Percentiles rank a stretch among this genome's conserved stretches.
Evolutionary conservation across 2,797 vertebrate species (phyloP).

Genomic region (Basileuterus tristriatus): DNA sequence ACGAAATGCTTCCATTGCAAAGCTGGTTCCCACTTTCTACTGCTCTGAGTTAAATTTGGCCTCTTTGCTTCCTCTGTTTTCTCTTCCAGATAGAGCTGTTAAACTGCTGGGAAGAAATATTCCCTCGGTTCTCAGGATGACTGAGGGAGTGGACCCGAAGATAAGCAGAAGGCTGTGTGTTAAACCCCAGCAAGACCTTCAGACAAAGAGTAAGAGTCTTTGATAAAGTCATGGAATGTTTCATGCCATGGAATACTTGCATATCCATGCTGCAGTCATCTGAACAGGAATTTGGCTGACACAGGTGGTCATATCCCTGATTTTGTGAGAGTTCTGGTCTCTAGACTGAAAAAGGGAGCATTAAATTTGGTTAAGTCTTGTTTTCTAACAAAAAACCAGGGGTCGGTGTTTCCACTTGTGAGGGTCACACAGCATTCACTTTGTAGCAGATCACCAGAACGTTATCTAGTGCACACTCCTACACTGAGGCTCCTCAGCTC

Average conservation of each 20-base stretch:
- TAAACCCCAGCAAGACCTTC: conserved; percentile 76
- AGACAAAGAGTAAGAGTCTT: background rate
- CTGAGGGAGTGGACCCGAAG: background rate
- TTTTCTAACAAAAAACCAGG: background rate
- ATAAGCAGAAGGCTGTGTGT: conserved; percentile 75
- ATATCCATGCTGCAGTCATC: background rate
- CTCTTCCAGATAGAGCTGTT: conserved; percentile 58
- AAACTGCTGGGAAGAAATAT: conserved; percentile 50
- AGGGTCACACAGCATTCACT: background rate
- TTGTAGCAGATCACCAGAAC: background rate
- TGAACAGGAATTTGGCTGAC: background rate
- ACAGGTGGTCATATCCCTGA: background rate
- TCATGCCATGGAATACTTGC: rapidly evolving
- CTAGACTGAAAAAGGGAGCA: background rate
- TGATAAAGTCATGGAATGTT: background rate
- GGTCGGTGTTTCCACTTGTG: background rate
- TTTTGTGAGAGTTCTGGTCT: background rate
- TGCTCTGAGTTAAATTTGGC: background rate
- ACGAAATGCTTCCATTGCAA: background rate
- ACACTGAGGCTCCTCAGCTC: background rate
- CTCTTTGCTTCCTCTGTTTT: background rate
- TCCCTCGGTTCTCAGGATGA: background rate
- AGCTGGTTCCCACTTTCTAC: background rate
- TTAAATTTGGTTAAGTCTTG: background rate
- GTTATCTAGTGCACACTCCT: background rate